These are phyloP conservation scores for Montipora sp. DNA, from an alignment of 64 coral and sea anemone species.

Conservation along the genomic window DNA sequence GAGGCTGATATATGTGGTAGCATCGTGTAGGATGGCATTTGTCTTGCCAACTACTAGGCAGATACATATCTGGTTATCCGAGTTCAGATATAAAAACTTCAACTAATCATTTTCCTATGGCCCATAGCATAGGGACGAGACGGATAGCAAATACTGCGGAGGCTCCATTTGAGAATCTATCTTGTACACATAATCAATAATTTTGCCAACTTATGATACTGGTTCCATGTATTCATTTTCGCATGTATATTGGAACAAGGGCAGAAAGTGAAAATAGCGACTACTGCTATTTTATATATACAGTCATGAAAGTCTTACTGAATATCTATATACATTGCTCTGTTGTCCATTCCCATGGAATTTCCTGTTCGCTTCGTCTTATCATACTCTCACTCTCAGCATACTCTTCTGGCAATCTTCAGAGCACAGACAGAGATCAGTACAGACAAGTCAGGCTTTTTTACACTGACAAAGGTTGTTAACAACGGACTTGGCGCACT, in stretches of 20 bases:
- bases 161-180: conserved; percentile 64
- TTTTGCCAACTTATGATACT: conserved; percentile 71
- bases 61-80: conserved; percentile 64
- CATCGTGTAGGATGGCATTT: conserved; percentile 58
- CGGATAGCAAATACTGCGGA: conserved; percentile 68
- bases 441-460: conserved; percentile 62
- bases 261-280: conserved; percentile 76
- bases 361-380: conserved; percentile 32
- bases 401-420: conserved; percentile 51
- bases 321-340: no score
- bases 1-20: conserved; percentile 35
- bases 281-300: conserved; percentile 57
- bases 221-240: conserved; percentile 71
- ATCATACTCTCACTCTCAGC: no score
- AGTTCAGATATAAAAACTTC: conserved; percentile 52
- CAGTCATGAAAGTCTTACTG: no score
- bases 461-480: conserved; percentile 57
- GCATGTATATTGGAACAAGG: conserved; percentile 70
- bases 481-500: no score
- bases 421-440: conserved; percentile 60
- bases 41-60: conserved; percentile 67
- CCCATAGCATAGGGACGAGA: conserved; percentile 66
- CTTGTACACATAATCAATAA: conserved; percentile 65
- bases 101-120: conserved; percentile 58
- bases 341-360: background rate